Conservation (phyloP, 2,797 vertebrate genomes). For the Rallus crepitans region DNA sequence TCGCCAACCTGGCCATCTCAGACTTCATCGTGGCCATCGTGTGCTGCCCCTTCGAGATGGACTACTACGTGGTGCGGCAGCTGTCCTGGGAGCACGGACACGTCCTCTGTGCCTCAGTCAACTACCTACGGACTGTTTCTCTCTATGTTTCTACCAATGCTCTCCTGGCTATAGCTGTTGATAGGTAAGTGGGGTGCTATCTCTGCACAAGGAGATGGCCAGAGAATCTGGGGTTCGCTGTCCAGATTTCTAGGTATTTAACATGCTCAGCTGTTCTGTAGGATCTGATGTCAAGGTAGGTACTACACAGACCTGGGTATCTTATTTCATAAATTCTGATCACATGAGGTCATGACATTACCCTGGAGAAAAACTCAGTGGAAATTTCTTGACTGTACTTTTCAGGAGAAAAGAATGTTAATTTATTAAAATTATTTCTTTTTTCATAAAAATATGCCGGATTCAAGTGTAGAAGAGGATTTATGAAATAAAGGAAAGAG, state of each 20-base stretch:
- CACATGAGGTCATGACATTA: not conserved
- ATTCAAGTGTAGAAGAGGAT: not conserved
- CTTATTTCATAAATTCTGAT: not conserved
- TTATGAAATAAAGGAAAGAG: not conserved
- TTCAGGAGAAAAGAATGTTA: not conserved
- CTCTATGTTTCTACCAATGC: slow-evolving; percentile 97
- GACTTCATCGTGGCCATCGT: slow-evolving; percentile 95
- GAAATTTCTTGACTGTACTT: not conserved
- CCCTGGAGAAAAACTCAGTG: not conserved
- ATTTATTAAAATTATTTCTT: not conserved
- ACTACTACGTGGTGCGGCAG: slow-evolving; percentile 95
- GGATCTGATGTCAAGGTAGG: not conserved
- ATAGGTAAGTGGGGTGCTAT: slow-evolving; percentile 84
- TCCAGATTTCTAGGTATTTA: not conserved
- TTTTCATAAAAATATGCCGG: not conserved
- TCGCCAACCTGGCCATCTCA: slow-evolving; percentile 95
- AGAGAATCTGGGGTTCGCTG: not conserved
- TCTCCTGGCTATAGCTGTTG: slow-evolving; percentile 93
- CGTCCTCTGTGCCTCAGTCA: slow-evolving; percentile 90
- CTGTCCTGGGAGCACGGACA: slow-evolving; percentile 95
- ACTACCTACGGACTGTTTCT: slow-evolving; percentile 94
- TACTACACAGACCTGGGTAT: not conserved
- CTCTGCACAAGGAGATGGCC: not conserved
- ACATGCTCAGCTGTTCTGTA: not conserved
- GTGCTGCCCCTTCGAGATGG: slow-evolving; percentile 97